Conservation (phyloP, 2,797 vertebrate genomes). For the Poeciliopsis gracilis region DNA sequence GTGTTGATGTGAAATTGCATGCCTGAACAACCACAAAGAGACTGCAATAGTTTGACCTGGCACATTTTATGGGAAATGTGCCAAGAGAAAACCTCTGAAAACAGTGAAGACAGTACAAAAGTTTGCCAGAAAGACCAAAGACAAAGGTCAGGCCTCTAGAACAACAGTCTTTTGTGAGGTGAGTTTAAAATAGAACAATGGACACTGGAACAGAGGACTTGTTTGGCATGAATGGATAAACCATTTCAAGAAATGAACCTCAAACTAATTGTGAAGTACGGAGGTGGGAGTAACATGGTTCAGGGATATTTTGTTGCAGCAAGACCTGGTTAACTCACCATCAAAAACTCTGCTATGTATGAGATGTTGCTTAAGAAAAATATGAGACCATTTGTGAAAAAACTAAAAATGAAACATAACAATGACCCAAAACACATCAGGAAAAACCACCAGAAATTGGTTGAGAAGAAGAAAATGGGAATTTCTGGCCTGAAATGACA, state of each 20-base stretch:
- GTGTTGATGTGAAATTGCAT: background rate
- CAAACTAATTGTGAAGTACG: background rate
- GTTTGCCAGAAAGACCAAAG: background rate
- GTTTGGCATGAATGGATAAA: background rate
- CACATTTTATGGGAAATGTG: background rate
- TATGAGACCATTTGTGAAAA: background rate
- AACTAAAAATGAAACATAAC: background rate
- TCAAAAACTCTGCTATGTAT: background rate
- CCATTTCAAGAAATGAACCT: background rate
- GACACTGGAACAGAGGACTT: background rate
- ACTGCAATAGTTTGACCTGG: background rate
- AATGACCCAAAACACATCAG: background rate
- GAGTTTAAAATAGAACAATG: background rate
- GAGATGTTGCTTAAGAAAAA: background rate
- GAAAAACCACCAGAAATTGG: background rate
- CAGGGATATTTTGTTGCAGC: background rate
- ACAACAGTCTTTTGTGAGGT: background rate
- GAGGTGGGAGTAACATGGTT: background rate
- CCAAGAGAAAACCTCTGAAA: background rate
- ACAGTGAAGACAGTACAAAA: background rate
- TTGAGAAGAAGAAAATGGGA: background rate
- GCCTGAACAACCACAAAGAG: background rate
- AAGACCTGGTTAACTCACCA: background rate
- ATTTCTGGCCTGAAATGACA: background rate
- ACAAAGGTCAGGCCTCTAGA: background rate